A percentile compares a stretch with the other conserved stretches of the same genome.
phyloP scores from a whole-genome alignment of 2,888 invertebrate genomes.

The Megamerina dolium region DNA sequence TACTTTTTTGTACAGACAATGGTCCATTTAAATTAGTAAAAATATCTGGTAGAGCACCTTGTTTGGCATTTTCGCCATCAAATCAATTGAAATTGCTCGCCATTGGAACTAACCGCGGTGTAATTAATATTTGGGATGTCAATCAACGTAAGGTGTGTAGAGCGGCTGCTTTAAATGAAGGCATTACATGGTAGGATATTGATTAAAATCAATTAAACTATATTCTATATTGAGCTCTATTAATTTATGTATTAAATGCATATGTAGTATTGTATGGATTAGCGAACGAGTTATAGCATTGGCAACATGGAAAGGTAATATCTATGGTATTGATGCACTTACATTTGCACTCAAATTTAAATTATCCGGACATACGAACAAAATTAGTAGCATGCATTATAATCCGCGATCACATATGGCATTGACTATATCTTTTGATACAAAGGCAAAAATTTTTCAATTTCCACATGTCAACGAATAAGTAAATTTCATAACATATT shows the following conservation, averaged over 20 bases:
- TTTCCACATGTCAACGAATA: slow-evolving; percentile 37
- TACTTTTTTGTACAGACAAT: slow-evolving; percentile 45
- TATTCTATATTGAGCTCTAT: neutral
- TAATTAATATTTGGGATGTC: slow-evolving; percentile 80
- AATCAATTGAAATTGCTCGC: slow-evolving; percentile 60
- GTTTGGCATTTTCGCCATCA: slow-evolving; percentile 65
- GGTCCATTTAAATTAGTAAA: slow-evolving; percentile 49
- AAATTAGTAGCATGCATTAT: slow-evolving; percentile 67
- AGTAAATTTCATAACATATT: no score
- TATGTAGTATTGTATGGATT: slow-evolving; percentile 54
- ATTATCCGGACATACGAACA: slow-evolving; percentile 66
- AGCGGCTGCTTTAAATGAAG: slow-evolving; percentile 51
- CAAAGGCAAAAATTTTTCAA: slow-evolving; percentile 65
- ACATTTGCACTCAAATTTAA: slow-evolving; percentile 58
- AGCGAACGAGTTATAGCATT: slow-evolving; percentile 54
- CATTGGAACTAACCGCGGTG: slow-evolving; percentile 70
- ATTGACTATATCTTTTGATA: slow-evolving; percentile 71
- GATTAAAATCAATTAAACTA: neutral
- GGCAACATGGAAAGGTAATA: slow-evolving; percentile 71
- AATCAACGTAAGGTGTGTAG: slow-evolving; percentile 57
- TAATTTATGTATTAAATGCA: slow-evolving; percentile 10
- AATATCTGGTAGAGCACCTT: slow-evolving; percentile 56
- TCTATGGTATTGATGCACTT: slow-evolving; percentile 72
- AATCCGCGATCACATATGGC: slow-evolving; percentile 60
- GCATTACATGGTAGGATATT: slow-evolving; percentile 50